Evolutionary conservation across 2,797 vertebrate genomes (phyloP), one percentile per base, ranked within the genome.

Genomic region (Falco concolor): DNA sequence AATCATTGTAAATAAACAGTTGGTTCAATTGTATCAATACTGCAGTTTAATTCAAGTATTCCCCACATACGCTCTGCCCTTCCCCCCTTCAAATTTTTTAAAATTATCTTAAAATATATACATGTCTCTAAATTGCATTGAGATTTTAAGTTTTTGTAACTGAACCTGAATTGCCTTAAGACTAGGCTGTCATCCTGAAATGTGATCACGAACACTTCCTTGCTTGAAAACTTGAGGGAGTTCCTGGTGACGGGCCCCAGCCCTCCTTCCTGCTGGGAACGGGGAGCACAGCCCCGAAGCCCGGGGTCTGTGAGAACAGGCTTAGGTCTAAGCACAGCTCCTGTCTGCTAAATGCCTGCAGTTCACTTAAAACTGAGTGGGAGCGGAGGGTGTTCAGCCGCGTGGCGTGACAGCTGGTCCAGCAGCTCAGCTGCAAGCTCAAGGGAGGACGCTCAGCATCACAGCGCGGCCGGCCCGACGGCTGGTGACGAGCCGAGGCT

Each of bases 1-100:
- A 94, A 94, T 94, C 65, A 45, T 63, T 94, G 87, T 97, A 95
- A 96, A 97, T 97, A 95, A 97, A 95, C 32, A 93, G 87, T 79
- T 87, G 90, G 91, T 95, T 95, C 72, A 86, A 9, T 94, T 77
- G 56, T 90, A 94, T 89, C 84, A 83, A 63, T 91, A 67, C 84
- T 95, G 74, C 89, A 95, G 30, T 87, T 92, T 87, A 80, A 91
- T 96, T 95, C 60, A 79, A 89, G 34, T 95, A 68, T 81, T 94
- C 34, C 68, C 91, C 50, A 36, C 20, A 3, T 74, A 38, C 28
- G 18, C n/a, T 92, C 68, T 73, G 61, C 57, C 49, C 15, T 13
- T 13, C 30, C 12, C 9, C 21, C 24, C 44, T 81, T 72, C 64
- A 82, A 49, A 61, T 63, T 80, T 69, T 3, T 17, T 50, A 45